Evolutionary conservation across 2,888 invertebrate species (phyloP).

Genomic region (Rosalia funebris): DNA sequence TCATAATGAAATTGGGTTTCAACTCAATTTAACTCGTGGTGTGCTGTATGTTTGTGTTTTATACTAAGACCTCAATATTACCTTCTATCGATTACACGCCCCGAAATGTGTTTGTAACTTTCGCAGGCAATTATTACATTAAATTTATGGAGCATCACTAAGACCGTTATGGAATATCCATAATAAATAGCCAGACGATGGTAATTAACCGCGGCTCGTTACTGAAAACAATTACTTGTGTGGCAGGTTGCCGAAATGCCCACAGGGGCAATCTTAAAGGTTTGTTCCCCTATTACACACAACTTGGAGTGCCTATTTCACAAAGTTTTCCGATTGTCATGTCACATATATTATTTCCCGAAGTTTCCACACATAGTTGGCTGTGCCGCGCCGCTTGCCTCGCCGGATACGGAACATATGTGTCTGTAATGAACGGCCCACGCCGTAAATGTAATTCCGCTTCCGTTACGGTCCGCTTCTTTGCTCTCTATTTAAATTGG

Average conservation of each 20-base stretch:
- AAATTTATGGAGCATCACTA: too few relatives aligned
- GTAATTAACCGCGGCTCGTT: conserved; percentile 18
- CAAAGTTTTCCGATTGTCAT: conserved; percentile 23
- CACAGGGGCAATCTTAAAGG: conserved; percentile 19
- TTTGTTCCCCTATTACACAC: conserved; percentile 9
- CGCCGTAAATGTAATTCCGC: conserved; percentile 15
- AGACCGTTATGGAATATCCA: conserved; percentile 11
- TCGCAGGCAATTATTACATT: too few relatives aligned
- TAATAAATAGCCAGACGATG: background rate
- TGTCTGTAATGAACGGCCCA: conserved; percentile 20
- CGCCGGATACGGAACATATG: conserved; percentile 18
- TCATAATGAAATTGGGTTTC: too few relatives aligned
- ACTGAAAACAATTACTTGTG: conserved; percentile 10
- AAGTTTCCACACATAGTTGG: conserved; percentile 24
- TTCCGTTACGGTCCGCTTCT: conserved; percentile 13
- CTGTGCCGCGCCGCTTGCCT: conserved; percentile 5
- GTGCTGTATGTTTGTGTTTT: too few relatives aligned
- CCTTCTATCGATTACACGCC: too few relatives aligned
- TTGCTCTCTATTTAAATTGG: conserved; percentile 13
- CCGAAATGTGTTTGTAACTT: too few relatives aligned
- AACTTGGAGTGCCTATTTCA: conserved; percentile 10
- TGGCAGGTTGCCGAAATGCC: conserved; percentile 20
- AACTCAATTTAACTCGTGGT: too few relatives aligned
- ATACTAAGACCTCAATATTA: too few relatives aligned
- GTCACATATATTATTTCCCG: conserved; percentile 23